Base-by-base conservation (phyloP, 2,113 vertebrate species). In the Tychaedon coryphoeus region DNA sequence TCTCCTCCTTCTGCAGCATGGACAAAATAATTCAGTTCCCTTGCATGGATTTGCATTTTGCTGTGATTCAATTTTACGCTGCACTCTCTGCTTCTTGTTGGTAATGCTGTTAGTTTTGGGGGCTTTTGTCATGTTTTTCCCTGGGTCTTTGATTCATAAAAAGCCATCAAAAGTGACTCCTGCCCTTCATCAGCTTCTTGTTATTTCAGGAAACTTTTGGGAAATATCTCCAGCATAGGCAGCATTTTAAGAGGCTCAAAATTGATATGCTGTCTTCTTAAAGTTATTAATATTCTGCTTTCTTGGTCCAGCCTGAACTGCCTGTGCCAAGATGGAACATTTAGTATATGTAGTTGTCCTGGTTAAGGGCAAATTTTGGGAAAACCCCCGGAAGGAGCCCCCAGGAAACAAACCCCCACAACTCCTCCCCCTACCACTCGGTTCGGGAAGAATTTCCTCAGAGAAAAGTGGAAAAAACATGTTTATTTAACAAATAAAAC, bases 11-110 rank as follows among this genome's bases (percentile, higher is more conserved):
- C 77, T 91, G 93, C 85, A 85, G 57, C 7, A 4, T 42, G 48
- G 66, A 64, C 95, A 94, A 91, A 96, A 93, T 36, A 85, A 78
- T 85, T 82, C 70, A 65, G 62, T 53, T 93, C 24, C 25, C 87
- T 86, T 42, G 40, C 0, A 12, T 20, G 58, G 57, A 86, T 94
- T 92, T 93, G 90, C 81, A 88, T 95, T 92, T 93, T 79, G 88
- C 88, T 88, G 78, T 61, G 42, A 78, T 80, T 90, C 50, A 72
- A 3, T 82, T 93, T 93, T 42, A 72, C 66, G 45, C 54, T 92
- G 70, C 36, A 7, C 28, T 91, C 31, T 60, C 53, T 62, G 60
- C 77, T 87, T 40, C 65, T 71, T 36, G 20, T 57, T 88, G 66
- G 26, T 48, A 85, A 78, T 45, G 45, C 25, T 93, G 17, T 42